Evolutionary conservation across 2,797 vertebrate genomes (phyloP).

Genomic region (Coreius guichenoti): DNA sequence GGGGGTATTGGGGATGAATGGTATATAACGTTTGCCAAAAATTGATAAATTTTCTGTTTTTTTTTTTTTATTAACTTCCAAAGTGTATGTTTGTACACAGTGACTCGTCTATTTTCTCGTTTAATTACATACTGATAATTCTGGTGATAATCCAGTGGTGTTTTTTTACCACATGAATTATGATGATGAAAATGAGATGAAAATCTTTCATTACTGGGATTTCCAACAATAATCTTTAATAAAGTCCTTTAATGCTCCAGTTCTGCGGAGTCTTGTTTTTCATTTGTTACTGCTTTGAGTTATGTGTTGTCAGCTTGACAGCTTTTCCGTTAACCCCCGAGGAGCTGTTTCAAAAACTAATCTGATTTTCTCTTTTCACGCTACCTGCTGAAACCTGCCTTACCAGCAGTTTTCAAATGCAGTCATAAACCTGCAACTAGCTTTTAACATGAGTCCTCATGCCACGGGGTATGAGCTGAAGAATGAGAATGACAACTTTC

Average conservation of each 20-base stretch:
- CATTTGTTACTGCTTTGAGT: not conserved
- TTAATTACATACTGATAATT: not conserved
- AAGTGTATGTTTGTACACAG: not conserved
- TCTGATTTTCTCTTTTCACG: not conserved
- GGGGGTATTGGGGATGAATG: too few species aligned
- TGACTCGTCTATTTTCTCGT: not conserved
- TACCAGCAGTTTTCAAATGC: not conserved
- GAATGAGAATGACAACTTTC: slow-evolving; percentile 5
- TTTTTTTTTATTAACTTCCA: not conserved
- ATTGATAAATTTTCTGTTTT: not conserved
- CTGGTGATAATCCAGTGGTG: not conserved
- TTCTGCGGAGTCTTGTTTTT: not conserved
- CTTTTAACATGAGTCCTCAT: not conserved
- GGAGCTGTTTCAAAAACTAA: slow-evolving; percentile 8
- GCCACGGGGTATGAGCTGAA: slow-evolving; percentile 1
- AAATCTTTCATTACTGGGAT: not conserved
- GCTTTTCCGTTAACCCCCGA: slow-evolving; percentile 5
- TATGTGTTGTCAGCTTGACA: slow-evolving; percentile 6
- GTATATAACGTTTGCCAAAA: not conserved
- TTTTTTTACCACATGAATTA: not conserved
- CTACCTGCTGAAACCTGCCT: slow-evolving; percentile 26
- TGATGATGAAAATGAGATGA: not conserved
- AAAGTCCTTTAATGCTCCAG: not conserved
- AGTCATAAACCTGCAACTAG: not conserved
- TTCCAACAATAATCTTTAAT: slow-evolving; percentile 18